Evolutionary conservation across 2,888 invertebrate genomes (phyloP), one percentile per base, ranked within the genome.

Genomic region (Lochmaea capreae): DNA sequence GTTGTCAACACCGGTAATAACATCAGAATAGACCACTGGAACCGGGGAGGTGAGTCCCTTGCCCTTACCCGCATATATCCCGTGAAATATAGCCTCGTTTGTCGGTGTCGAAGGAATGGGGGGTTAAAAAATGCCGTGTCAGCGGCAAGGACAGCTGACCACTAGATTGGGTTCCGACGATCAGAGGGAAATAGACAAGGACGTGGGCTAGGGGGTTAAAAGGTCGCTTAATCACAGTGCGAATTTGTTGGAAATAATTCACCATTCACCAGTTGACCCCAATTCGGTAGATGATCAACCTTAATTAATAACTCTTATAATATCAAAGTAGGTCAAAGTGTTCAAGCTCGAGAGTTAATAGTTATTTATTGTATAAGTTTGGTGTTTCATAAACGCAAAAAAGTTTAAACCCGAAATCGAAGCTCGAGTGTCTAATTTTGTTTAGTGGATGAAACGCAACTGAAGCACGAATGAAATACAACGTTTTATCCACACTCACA

Each of bases 71-170:
- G 71, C 65, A 62, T 65, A 39, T 33, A 65, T 71, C 76, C 73
- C 77, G 79, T 82, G 83, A 84, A 82, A 82, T 80, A 83, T 82
- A 81, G 76, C 79, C 77, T 82, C 82, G 81, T 84, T 83, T 83
- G 82, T 84, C 79, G 80, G 80, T 80, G 76, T 76, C 76, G 67
- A 61, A 75, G 76, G 65, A 76, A 71, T 57, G 62, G 71, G 71
- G 79, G 78, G 79, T 79, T 83, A 81, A 83, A 84, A 83, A 84
- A 83, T 83, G 80, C 79, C 78, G 76, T 80, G 82, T 81, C 83
- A 81, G 80, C 81, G 74, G 78, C 80, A 80, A 81, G 82, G 81
- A 71, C 71, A 71, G 62, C 58, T 65, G 71, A 71, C 80, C 81
- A 79, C 67, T 72, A 72, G 72, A 74, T 71, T 73, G 73, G 73